Conservation (phyloP, 2,797 vertebrate species). For the Chelmon rostratus region DNA sequence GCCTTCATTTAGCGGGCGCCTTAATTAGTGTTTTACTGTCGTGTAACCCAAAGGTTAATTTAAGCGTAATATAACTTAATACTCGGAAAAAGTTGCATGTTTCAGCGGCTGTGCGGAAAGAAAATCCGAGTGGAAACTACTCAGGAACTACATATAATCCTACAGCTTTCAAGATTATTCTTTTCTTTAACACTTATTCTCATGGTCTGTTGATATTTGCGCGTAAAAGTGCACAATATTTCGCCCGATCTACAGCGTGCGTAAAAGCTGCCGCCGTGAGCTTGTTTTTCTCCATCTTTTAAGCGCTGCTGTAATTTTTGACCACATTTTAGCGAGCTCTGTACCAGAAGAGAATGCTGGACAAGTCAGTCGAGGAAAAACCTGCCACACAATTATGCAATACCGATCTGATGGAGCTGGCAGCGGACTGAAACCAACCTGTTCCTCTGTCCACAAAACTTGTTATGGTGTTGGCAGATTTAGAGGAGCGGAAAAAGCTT, state of each 20-base stretch:
- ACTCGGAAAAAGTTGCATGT: conserved; percentile 56
- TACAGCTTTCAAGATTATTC: background rate
- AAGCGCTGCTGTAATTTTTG: conserved; percentile 1
- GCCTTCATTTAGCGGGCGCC: conserved; percentile 80
- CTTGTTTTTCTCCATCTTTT: background rate
- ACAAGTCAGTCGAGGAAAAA: conserved; percentile 11
- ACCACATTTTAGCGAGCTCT: conserved; percentile 13
- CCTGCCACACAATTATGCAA: conserved; percentile 50
- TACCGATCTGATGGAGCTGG: conserved; percentile 42
- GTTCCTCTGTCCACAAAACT: conserved; percentile 97
- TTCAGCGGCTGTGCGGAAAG: conserved; percentile 37
- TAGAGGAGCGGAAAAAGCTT: conserved; percentile 95
- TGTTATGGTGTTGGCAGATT: conserved; percentile 97
- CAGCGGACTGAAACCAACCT: conserved; percentile 87
- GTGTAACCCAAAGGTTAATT: conserved; percentile 73
- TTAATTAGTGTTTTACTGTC: conserved; percentile 86
- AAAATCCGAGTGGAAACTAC: conserved; percentile 5
- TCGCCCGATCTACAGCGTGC: conserved; percentile 36
- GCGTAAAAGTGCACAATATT: conserved; percentile 33
- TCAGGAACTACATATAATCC: conserved; percentile 3
- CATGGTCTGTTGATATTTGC: conserved; percentile 9
- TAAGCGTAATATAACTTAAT: conserved; percentile 77
- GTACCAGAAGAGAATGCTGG: conserved; percentile 5
- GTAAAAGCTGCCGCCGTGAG: conserved; percentile 55
- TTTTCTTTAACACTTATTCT: background rate